These are phyloP conservation scores for Scopus umbretta DNA, from an alignment of 2,113 vertebrate species.

Conservation along the genomic window DNA sequence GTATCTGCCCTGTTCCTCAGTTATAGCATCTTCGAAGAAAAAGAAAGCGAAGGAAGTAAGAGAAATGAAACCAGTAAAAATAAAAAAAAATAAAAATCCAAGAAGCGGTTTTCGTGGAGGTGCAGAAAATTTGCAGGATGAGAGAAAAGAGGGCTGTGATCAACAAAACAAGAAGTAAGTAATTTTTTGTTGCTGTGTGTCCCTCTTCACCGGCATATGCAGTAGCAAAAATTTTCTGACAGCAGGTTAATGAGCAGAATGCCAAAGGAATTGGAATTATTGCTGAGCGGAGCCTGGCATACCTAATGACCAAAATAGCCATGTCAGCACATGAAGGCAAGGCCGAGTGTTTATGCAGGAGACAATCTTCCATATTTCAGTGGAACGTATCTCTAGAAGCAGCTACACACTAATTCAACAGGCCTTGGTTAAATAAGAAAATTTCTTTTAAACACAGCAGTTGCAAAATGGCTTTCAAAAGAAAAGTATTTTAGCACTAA, in stretches of 20 bases:
- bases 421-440: background rate
- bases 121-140: background rate
- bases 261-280: background rate
- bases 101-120: background rate
- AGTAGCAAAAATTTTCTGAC: constrained; percentile 11
- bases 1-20: constrained; percentile 22
- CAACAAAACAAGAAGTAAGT: background rate
- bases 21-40: constrained; percentile 14
- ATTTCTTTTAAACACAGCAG: background rate
- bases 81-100: background rate
- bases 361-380: background rate
- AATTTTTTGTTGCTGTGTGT: background rate
- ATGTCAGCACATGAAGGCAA: constrained; percentile 17
- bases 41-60: constrained; percentile 22
- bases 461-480: background rate
- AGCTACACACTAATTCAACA: background rate
- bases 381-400: background rate
- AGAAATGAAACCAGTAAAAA: constrained; percentile 5
- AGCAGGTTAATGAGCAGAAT: constrained; percentile 22
- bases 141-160: background rate
- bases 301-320: constrained; percentile 8
- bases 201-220: background rate
- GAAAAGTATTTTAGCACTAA: background rate
- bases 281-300: background rate
- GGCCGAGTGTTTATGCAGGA: background rate